Base-by-base conservation (phyloP, 2,113 vertebrate species). In the Meles meles region DNA sequence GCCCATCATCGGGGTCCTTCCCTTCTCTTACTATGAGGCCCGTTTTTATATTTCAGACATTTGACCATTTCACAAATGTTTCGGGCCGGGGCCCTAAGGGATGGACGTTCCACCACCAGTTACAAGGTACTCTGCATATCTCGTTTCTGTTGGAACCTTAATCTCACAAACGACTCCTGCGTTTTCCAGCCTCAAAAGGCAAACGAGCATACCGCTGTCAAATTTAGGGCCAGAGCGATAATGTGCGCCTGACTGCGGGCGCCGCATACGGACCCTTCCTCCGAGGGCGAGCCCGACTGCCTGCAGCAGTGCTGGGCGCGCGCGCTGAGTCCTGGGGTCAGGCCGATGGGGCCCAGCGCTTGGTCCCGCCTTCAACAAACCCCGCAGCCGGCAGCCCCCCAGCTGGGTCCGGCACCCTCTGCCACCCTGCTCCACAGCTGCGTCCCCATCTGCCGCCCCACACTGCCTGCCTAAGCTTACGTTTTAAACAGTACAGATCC, bases 161-260 rank as follows among this genome's bases (percentile, higher is more conserved):
- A 99, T 99, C 82, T 99, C 99, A 97, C 99, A 99, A 90, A 99
- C 98, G 79, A 99, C 99, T 87, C 98, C 98, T 10, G 99, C 99
- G 79, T 99, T 99, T 98, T 99, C 99, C 98, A 99, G 99, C 90
- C 99, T 99, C 89, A 99, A 98, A 21, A 99, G 96, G 67, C 99
- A 98, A 97, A 99, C 99, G 96, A 99, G 97, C 92, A 99, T 96
- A 42, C 99, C 98, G 3, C 99, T 98, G 94, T 97, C 98, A 98
- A 99, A 99, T 85, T 97, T 97, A 0, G 96, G 94, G 95, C 96
- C 72, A 71, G 61, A 23, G 31, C 81, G 29, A 96, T 85, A 98
- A 98, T 99, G 98, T 29, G 15, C 5, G 14, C 14, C 42, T 18
- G 42, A 31, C 6, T 44, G 25, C 42, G 5, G 27, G 14, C 7